Conservation (phyloP, 2,113 vertebrate species). For the Tenebrosternarchus preto region DNA sequence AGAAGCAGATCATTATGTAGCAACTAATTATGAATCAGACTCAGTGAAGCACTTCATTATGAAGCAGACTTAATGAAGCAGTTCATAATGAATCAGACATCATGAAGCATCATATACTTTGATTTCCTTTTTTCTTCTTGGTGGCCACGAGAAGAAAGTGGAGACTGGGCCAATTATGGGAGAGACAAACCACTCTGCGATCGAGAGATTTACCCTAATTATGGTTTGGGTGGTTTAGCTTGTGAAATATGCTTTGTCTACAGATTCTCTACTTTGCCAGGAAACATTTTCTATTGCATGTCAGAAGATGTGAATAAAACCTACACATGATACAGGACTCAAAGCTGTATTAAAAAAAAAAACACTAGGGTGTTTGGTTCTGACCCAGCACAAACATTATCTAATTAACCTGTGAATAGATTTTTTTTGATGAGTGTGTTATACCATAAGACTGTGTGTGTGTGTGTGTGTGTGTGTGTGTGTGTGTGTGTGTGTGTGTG, state of each 20-base stretch:
- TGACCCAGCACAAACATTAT: not conserved
- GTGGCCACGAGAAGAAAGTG: not conserved
- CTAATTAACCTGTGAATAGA: too few species aligned
- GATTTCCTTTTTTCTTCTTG: not conserved
- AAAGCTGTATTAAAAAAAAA: not conserved
- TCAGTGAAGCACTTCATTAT: not conserved
- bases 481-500: too few species aligned
- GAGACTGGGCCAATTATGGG: slow-evolving; percentile 14
- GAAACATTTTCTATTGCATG: slow-evolving; percentile 17
- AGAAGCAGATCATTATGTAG: too few species aligned
- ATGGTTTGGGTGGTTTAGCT: slow-evolving; percentile 22
- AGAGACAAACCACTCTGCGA: slow-evolving; percentile 13
- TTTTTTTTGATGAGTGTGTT: too few species aligned
- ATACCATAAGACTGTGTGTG: too few species aligned
- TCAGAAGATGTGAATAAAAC: slow-evolving; percentile 5
- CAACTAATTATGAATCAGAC: too few species aligned
- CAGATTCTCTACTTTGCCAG: not conserved
- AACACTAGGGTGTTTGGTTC: not conserved
- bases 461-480: too few species aligned
- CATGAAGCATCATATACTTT: not conserved
- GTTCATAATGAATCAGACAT: not conserved
- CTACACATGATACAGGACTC: not conserved
- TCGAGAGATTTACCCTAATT: slow-evolving; percentile 21
- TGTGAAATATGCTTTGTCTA: slow-evolving; percentile 18
- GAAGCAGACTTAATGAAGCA: too few species aligned